Percentiles rank a stretch among this genome's conserved stretches.
These are phyloP conservation scores for Crepidodera aurea DNA, from an alignment of 2,888 invertebrate species.

Conservation along the genomic window DNA sequence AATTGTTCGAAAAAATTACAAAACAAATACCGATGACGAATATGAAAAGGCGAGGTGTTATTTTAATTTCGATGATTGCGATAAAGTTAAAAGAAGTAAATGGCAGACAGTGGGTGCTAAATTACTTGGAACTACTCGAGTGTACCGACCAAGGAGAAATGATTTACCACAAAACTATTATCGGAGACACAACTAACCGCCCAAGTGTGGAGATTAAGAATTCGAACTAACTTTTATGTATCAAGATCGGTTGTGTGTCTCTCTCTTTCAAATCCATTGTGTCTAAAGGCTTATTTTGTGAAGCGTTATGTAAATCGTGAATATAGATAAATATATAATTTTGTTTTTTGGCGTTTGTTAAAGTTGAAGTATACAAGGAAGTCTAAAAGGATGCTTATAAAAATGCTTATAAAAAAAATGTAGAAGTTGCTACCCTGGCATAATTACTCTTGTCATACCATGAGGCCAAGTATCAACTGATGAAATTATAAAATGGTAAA, in stretches of 20 bases:
- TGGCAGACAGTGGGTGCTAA: slow-evolving; percentile 26
- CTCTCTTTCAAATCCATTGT: slow-evolving; percentile 1
- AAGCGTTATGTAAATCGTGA: background rate
- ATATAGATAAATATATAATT: background rate
- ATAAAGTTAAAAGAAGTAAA: slow-evolving; percentile 1
- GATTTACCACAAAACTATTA: slow-evolving; percentile 30
- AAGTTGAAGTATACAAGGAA: background rate
- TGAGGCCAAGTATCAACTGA: no score
- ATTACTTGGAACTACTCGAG: slow-evolving; percentile 24
- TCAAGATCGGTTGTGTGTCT: background rate
- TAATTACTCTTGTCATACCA: no score
- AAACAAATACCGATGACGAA: background rate
- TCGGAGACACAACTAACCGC: slow-evolving; percentile 29
- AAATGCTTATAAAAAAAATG: no score
- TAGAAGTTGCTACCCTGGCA: no score
- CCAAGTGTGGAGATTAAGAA: slow-evolving; percentile 30
- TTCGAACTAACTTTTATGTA: slow-evolving; percentile 17
- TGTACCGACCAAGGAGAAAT: slow-evolving; percentile 25
- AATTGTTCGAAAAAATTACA: no score
- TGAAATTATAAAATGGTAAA: no score
- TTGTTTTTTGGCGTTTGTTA: background rate
- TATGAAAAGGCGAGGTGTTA: background rate
- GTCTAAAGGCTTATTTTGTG: background rate
- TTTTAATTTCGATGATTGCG: background rate
- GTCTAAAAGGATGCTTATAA: no score